A percentile compares a stretch with the other conserved stretches of the same genome.
phyloP scores from a whole-genome alignment of 2,888 invertebrate species.

The Kryphioiulus occultus region DNA sequence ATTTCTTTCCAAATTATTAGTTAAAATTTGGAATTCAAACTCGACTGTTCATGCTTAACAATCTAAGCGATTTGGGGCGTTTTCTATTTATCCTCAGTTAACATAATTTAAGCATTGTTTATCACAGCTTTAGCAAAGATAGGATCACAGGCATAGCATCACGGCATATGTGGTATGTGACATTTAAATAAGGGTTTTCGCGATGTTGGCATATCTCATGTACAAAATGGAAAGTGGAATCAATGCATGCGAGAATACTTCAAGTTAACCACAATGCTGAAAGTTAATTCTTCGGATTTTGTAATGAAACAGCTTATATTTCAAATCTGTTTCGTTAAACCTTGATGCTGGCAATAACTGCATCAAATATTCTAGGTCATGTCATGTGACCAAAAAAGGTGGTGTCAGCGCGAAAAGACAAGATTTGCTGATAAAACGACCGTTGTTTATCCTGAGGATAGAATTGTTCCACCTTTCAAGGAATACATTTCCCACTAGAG shows the following conservation, averaged over 20 bases:
- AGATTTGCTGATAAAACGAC: not conserved
- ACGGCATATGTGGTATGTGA: not conserved
- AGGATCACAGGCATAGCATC: no score
- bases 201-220: no score
- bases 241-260: not conserved
- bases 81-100: not conserved
- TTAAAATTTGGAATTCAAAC: not conserved
- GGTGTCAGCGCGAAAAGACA: not conserved
- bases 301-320: not conserved
- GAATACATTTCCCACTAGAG: not conserved
- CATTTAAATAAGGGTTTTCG: no score
- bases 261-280: not conserved
- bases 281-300: not conserved
- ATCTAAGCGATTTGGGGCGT: not conserved
- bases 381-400: not conserved
- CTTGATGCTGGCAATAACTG: not conserved
- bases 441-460: not conserved
- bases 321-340: not conserved
- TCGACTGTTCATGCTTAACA: not conserved
- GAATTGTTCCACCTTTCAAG: not conserved
- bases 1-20: not conserved
- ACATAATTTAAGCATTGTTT: no score
- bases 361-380: slow-evolving; percentile 4
- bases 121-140: no score
- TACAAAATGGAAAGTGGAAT: no score